phyloP scores from a whole-genome alignment of 2,888 invertebrate species.

The Drosophila austrosaltans region DNA sequence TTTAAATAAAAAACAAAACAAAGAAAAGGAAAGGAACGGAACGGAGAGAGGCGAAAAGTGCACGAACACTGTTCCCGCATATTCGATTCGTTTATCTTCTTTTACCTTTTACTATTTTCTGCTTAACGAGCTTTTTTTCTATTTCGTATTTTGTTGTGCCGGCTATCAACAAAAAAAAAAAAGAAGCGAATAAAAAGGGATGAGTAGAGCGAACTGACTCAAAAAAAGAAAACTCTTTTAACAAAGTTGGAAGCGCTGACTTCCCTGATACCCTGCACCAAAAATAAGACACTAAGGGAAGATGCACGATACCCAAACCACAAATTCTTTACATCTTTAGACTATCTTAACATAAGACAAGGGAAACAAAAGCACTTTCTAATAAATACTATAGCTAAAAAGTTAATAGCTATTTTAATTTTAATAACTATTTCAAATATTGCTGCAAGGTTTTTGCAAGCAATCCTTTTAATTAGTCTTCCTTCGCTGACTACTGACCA shows the following conservation, averaged over 20 bases:
- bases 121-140: slow-evolving; percentile 58
- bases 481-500: too few relatives aligned
- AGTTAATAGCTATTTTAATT: too few relatives aligned
- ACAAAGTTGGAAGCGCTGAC: neutral
- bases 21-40: neutral
- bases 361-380: slow-evolving; percentile 18
- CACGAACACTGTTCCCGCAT: neutral
- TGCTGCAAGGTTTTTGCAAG: slow-evolving; percentile 9
- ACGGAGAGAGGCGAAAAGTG: neutral
- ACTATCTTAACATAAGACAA: too few relatives aligned
- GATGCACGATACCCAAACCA: too few relatives aligned
- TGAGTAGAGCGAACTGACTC: neutral
- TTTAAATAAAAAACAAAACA: slow-evolving; percentile 23
- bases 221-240: slow-evolving; percentile 1
- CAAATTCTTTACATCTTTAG: too few relatives aligned
- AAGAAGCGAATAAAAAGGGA: slow-evolving; percentile 7
- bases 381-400: too few relatives aligned
- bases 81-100: slow-evolving; percentile 62
- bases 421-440: too few relatives aligned
- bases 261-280: neutral
- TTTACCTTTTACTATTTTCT: slow-evolving; percentile 49
- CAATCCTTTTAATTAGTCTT: neutral
- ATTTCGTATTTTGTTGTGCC: neutral
- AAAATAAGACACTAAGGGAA: neutral
- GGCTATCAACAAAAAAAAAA: neutral